These are phyloP conservation scores for Apolygus lucorum DNA, from an alignment of 1,140 invertebrate genomes.

Conservation along the genomic window DNA sequence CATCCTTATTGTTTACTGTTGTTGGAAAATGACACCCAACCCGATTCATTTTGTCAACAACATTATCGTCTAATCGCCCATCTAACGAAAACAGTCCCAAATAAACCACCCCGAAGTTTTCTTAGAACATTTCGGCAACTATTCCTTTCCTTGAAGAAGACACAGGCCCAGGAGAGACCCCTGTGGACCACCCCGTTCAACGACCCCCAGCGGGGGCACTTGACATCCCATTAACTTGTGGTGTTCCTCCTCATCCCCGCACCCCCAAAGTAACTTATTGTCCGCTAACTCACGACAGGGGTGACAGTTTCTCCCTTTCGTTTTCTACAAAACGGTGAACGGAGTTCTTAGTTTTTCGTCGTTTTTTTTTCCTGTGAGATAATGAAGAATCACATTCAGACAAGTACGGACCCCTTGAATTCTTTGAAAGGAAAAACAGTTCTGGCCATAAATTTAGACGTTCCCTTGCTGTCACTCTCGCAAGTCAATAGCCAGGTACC, in stretches of 20 bases:
- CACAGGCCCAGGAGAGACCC: not conserved
- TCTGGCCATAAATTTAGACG: not conserved
- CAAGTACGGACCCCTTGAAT: not conserved
- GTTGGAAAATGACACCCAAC: too few species aligned
- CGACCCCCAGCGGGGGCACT: not conserved
- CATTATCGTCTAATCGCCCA: too few species aligned
- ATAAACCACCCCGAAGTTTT: too few species aligned
- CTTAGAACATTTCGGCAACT: not conserved
- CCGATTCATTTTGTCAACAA: too few species aligned
- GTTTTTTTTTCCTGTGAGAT: not conserved
- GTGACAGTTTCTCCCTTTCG: not conserved
- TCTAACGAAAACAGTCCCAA: too few species aligned
- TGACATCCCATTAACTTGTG: not conserved
- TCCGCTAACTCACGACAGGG: not conserved
- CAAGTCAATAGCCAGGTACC: not conserved
- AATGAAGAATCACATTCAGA: not conserved
- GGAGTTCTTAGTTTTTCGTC: not conserved
- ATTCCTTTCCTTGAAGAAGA: not conserved
- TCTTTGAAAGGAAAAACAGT: not conserved
- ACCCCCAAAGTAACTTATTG: not conserved
- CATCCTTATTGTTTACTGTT: too few species aligned
- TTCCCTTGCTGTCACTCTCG: not conserved
- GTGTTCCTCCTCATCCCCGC: not conserved
- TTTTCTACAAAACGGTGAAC: not conserved
- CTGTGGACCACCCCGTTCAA: not conserved